Conservation (phyloP, 2,797 vertebrate species). For the Notolepis coatsorum region DNA sequence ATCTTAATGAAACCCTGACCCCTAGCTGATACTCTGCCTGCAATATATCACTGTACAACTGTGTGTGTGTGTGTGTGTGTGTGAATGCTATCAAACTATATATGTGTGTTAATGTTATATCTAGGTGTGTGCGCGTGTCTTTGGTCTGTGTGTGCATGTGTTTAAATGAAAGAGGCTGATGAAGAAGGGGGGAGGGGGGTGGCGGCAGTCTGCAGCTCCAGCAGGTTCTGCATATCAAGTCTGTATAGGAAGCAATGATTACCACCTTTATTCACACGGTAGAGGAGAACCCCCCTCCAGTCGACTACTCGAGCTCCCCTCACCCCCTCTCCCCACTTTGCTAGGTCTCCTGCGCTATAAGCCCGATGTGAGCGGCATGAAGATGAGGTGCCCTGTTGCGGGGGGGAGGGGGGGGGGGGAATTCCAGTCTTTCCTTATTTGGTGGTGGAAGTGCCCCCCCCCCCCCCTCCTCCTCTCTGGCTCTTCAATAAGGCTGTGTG, state of each 20-base stretch:
- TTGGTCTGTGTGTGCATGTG: background rate
- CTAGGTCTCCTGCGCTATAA: constrained; percentile 35
- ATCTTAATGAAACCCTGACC: constrained; percentile 5
- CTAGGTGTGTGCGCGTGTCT: constrained; percentile 14
- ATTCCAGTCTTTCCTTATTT: constrained; percentile 75
- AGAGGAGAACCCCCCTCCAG: constrained; percentile 4
- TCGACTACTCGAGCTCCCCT: constrained; percentile 1
- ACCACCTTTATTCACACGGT: background rate
- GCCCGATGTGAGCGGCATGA: constrained; percentile 67
- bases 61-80: background rate
- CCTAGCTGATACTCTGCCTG: constrained; percentile 1
- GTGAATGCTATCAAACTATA: background rate
- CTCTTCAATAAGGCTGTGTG: background rate
- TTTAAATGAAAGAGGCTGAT: no score
- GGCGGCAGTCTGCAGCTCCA: background rate
- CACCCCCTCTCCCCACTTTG: constrained; percentile 5
- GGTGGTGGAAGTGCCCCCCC: constrained; percentile 59
- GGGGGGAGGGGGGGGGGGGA: constrained; percentile 45
- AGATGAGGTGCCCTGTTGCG: constrained; percentile 60
- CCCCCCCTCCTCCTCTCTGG: constrained; percentile 3
- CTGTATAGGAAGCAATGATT: constrained; percentile 1
- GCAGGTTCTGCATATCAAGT: background rate
- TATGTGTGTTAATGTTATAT: background rate
- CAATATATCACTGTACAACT: background rate
- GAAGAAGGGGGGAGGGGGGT: no score